These are phyloP conservation scores for Struthidea cinerea DNA, from an alignment of 2,113 vertebrate genomes.

Conservation along the genomic window DNA sequence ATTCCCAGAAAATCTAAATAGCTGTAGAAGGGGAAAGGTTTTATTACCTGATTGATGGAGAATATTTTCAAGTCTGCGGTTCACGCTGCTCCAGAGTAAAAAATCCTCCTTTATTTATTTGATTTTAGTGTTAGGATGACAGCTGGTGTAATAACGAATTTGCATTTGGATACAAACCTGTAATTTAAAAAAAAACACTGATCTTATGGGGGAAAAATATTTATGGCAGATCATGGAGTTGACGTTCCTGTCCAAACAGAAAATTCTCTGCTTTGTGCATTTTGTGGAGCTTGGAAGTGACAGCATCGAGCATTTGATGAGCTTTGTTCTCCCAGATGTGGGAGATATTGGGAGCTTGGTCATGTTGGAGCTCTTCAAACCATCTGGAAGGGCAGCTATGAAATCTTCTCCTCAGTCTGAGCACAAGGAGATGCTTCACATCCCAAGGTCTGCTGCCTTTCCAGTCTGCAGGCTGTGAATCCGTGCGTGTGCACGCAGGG, in stretches of 20 bases:
- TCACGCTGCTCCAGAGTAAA: background rate
- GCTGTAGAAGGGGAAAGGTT: background rate
- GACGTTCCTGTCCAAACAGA: background rate
- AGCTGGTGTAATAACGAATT: background rate
- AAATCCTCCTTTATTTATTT: background rate
- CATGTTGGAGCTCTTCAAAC: background rate
- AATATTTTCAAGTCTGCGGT: background rate
- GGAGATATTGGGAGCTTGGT: background rate
- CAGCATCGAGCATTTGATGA: background rate
- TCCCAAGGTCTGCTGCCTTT: background rate
- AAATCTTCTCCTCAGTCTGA: background rate
- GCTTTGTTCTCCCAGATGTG: background rate
- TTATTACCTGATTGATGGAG: background rate
- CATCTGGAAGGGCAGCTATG: background rate
- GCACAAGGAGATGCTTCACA: background rate
- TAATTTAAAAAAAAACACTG: background rate
- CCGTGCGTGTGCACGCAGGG: rapidly evolving
- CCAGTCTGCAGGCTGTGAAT: background rate
- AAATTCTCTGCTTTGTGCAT: background rate
- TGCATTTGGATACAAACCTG: background rate
- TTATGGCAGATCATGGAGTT: background rate
- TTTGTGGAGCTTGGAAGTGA: background rate
- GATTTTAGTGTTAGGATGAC: background rate
- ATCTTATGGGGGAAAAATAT: background rate
- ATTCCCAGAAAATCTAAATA: background rate